These are phyloP conservation scores for Fragum sueziense DNA, from an alignment of 2,888 invertebrate genomes.

Conservation along the genomic window DNA sequence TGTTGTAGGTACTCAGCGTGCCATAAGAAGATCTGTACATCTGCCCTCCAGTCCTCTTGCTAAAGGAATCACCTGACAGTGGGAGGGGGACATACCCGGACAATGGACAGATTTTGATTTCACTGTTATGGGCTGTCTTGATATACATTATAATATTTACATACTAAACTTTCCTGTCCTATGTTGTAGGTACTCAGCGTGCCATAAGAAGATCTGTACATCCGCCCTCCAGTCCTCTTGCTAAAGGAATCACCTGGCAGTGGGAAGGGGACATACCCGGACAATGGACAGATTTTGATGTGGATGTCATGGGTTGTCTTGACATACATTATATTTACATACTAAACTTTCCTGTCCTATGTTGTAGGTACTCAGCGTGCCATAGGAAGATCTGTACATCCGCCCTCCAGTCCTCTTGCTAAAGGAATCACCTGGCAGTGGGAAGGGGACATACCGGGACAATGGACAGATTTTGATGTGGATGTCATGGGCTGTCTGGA, in stretches of 20 bases:
- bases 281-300: constrained; percentile 90
- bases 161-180: too few species aligned
- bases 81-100: constrained; percentile 88
- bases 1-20: constrained; percentile 82
- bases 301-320: constrained; percentile 84
- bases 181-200: constrained; percentile 82
- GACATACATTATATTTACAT: too few species aligned
- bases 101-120: constrained; percentile 91
- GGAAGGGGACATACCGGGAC: constrained; percentile 87
- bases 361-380: constrained; percentile 83
- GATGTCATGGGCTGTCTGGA: constrained; percentile 82
- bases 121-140: constrained; percentile 83
- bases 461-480: constrained; percentile 91
- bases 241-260: constrained; percentile 95
- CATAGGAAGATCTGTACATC: constrained; percentile 91
- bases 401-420: constrained; percentile 91
- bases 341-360: too few species aligned
- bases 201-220: constrained; percentile 90
- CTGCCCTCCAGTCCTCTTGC: constrained; percentile 91
- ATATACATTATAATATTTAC: too few species aligned
- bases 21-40: constrained; percentile 90
- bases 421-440: constrained; percentile 96
- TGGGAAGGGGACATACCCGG: constrained; percentile 89
- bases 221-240: constrained; percentile 91
- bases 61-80: constrained; percentile 95